phyloP scores from a whole-genome alignment of 2,888 invertebrate genomes.

The Ptilodon capucinus region DNA sequence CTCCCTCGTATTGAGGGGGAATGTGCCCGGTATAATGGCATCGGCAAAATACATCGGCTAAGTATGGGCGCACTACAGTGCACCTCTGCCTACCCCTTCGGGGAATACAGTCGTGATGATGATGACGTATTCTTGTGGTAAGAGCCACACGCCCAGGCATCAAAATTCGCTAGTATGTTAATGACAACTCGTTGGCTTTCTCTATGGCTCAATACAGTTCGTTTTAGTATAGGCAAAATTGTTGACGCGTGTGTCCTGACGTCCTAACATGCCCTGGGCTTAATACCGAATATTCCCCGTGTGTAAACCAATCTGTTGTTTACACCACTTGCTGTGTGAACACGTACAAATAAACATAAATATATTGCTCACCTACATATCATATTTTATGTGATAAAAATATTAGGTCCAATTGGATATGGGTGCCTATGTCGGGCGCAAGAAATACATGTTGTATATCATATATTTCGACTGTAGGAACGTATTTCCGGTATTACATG shows the following conservation, averaged over 20 bases:
- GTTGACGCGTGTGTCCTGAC: not conserved
- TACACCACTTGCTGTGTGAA: conserved; percentile 19
- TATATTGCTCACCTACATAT: conserved; percentile 31
- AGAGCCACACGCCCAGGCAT: no score
- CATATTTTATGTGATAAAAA: conserved; percentile 39
- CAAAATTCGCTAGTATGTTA: no score
- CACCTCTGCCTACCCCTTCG: no score
- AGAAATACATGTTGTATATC: conserved; percentile 28
- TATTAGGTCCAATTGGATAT: conserved; percentile 37
- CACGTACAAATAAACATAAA: conserved; percentile 30
- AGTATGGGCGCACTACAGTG: no score
- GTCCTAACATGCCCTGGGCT: not conserved
- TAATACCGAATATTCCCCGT: conserved; percentile 6
- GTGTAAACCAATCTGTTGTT: conserved; percentile 29
- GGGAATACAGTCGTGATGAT: no score
- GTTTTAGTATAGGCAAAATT: no score
- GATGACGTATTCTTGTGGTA: no score
- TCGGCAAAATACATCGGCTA: no score
- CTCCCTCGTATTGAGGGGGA: no score
- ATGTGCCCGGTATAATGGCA: no score
- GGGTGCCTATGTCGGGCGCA: conserved; percentile 22
- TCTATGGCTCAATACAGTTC: no score
- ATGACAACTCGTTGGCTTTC: no score
- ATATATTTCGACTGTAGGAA: conserved; percentile 10
- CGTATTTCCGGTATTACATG: conserved; percentile 27